Base-by-base conservation (phyloP, 2,113 vertebrate genomes). In the Colistium nudipinnis region DNA sequence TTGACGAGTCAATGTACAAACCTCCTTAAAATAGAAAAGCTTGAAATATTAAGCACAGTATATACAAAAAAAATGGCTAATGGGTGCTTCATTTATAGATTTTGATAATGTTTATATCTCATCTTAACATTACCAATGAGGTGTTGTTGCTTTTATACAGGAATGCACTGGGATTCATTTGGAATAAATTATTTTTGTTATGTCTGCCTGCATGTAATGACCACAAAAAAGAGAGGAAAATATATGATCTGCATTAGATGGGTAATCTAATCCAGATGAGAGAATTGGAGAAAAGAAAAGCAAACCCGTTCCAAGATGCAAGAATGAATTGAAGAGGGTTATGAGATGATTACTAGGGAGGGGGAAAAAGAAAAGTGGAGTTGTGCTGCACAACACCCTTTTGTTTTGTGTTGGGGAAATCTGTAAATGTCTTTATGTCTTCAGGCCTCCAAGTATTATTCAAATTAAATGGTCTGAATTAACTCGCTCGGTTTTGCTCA, bases 161-260 rank as follows among this genome's bases (percentile, higher is more conserved):
- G 13, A 76, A 78, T 27, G 44, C 63, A 22, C 44, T 64, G 76
- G 65, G 73, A 62, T 24, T 56, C 0, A 54, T 44, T 74, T 85
- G 57, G 36, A 88, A 84, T 90, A 86, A 81, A 84, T 87, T 85
- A 89, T 88, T 87, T 79, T 62, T 78, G 55, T 45, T 61, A 48
- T 55, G n/a, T 64, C 12, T 71, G 24, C 62, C 66, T 66, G 25
- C 30, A 35, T 56, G 33, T 61, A 72, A 43, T 71, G 63, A 53
- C 41, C 27, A 30, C 39, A 57, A 36, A 30, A 8, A 36, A 17
- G 54, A 4, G 24, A 25, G n/a, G n/a, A n/a, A n/a, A 5, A 43
- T 44, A 27, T 14, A 14, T 73, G 53, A 44, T 52, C 6, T 13
- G 20, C 22, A 45, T 48, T 17, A 43, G 47, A 28, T 28, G 19